Evolutionary conservation across 2,888 invertebrate species (phyloP), one percentile per base, ranked within the genome.

Genomic region (Beris morrisii): DNA sequence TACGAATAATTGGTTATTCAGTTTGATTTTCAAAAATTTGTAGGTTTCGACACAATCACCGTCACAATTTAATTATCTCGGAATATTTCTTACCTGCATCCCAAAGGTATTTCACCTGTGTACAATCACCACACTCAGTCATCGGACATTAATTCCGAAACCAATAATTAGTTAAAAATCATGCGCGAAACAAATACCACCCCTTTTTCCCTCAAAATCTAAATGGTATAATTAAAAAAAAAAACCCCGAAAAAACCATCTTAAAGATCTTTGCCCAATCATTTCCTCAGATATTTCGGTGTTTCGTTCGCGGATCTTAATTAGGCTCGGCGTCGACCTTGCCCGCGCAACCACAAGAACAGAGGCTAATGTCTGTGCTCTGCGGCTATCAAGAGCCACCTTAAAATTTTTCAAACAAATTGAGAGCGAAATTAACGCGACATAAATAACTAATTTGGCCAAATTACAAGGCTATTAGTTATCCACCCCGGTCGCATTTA

Each of bases 401-500:
- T 50, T 22, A 67, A 64, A 22, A 65, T 59, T 55, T 66, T 56
- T 44, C 66, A 66, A 52, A 69, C 67, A 67, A 69, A 67, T 69
- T 67, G 66, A 67, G 68, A 65, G 65, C 55, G 64, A 66, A 70
- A 70, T 70, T 70, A 70, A 67, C 64, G 68, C 68, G 69, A 70
- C 69, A 70, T 70, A 70, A 70, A 70, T 70, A 68, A 70, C 69
- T 70, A 70, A 70, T 70, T 70, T 70, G 58, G 61, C 67, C 67
- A 70, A 70, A 70, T 70, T 70, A 70, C 69, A 70, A 70, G 68
- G 69, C 67, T 66, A 70, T 70, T 70, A 68, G 68, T 70, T 70
- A 70, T 68, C 65, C 68, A 65, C 56, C 63, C 67, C 61, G 67
- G 53, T 64, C 64, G 67, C 56, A 66, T 67, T 67, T 67, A 67